phyloP scores from a whole-genome alignment of 2,888 invertebrate species.

The Drosophila diplacantha region DNA sequence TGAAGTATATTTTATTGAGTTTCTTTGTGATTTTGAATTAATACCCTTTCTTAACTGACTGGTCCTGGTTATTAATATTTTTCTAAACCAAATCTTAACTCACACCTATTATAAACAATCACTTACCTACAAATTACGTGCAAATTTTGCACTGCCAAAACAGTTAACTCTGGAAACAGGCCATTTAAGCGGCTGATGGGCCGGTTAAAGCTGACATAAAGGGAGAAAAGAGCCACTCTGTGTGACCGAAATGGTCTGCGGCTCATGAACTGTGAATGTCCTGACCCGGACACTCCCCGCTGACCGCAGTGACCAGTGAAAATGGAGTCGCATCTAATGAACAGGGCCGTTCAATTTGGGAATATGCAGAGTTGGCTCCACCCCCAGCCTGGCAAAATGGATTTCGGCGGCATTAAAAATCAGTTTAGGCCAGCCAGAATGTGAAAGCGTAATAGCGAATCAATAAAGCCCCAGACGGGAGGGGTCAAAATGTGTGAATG shows the following conservation, averaged over 20 bases:
- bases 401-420: slow-evolving; percentile 56
- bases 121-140: slow-evolving; percentile 1
- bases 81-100: not conserved
- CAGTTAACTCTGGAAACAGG: not conserved
- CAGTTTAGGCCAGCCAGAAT: slow-evolving; percentile 42
- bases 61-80: not conserved
- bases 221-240: slow-evolving; percentile 6
- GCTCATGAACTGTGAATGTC: slow-evolving; percentile 27
- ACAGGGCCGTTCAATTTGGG: slow-evolving; percentile 28
- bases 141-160: slow-evolving; percentile 1
- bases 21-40: not conserved
- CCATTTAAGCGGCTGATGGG: slow-evolving; percentile 6
- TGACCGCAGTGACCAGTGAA: slow-evolving; percentile 23
- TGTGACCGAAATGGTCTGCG: slow-evolving; percentile 23
- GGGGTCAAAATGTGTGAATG: slow-evolving; percentile 9
- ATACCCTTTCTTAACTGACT: not conserved
- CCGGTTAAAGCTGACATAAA: slow-evolving; percentile 4
- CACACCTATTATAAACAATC: not conserved
- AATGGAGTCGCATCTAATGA: slow-evolving; percentile 37
- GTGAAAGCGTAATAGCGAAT: slow-evolving; percentile 44
- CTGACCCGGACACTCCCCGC: not conserved
- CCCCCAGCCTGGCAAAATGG: slow-evolving; percentile 38
- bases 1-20: not conserved
- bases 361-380: slow-evolving; percentile 8
- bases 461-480: slow-evolving; percentile 50